Percentiles rank a stretch among this genome's conserved stretches.
Conservation (phyloP, 1,140 invertebrate genomes). For the Neodiprion fabricii region DNA sequence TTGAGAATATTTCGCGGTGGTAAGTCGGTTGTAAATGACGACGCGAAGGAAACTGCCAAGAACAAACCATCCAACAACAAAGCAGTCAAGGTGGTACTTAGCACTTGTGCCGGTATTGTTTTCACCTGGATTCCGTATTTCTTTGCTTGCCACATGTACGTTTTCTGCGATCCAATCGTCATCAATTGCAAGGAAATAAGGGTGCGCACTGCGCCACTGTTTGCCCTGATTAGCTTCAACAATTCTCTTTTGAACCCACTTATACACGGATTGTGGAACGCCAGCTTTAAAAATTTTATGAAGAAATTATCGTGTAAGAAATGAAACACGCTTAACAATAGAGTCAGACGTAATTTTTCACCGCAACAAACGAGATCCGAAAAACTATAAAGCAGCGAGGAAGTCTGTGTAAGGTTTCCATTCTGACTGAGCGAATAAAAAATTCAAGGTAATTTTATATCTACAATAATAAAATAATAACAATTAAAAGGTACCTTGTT, state of each 20-base stretch:
- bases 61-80: conserved; percentile 61
- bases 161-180: conserved; percentile 49
- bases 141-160: conserved; percentile 60
- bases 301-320: conserved; percentile 34
- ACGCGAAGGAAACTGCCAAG: neutral
- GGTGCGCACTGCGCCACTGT: conserved; percentile 59
- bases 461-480: no score
- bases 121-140: conserved; percentile 59
- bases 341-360: no score
- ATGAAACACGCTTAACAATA: neutral
- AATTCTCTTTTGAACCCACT: conserved; percentile 75
- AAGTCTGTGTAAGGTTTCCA: no score
- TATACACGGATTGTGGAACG: conserved; percentile 77
- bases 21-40: neutral
- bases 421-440: no score
- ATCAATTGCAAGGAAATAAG: conserved; percentile 57
- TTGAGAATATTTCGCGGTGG: no score
- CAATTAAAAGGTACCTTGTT: no score
- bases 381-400: no score
- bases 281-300: conserved; percentile 62
- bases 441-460: no score
- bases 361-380: no score
- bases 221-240: conserved; percentile 66
- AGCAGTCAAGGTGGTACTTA: conserved; percentile 64
- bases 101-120: conserved; percentile 65